Evolutionary conservation across 2,113 vertebrate genomes (phyloP), one percentile per base, ranked within the genome.

Genomic region (Anhinga anhinga): DNA sequence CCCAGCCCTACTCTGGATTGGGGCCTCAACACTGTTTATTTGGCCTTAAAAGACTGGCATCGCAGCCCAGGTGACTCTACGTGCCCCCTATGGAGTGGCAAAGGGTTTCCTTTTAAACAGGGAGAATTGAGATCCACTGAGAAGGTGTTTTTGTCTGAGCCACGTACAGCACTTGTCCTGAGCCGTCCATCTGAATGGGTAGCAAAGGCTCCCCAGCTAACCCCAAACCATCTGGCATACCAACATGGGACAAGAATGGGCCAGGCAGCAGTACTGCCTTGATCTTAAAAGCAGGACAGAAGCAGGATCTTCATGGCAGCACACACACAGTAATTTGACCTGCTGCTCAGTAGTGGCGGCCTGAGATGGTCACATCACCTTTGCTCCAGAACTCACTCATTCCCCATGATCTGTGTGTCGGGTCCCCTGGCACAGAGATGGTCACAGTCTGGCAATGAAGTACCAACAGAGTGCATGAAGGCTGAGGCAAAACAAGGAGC

Each of bases 321-420:
- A 45, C 1, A 1, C 0, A 3, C 1, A 1, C 40, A 25, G 25
- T 18, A 42, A 9, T n/a, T 21, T 59, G 45, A 73, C 50, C 44
- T 49, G 29, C 52, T 1, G 2, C 44, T 65, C 21, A 7, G 45
- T 38, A 44, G 10, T 73, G 63, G 45, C 45, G 62, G 4, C 58
- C 62, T 36, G 36, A 53, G 49, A 44, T 53, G 56, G 55, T 59
- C 52, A 67, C 17, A 13, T 18, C 5, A 1, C 26, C 25, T 52
- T 70, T 74, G 72, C 58, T 88, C 38, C 38, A 65, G 42, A 70
- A 77, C 78, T 58, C 61, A 11, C 19, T 66, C 32, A 10, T 65
- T 88, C 34, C 44, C 11, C 7, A 1, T 38, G 45, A 27, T 26
- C 34, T 59, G 12, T 53, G 40, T 12, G 17, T 32, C 7, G 8